Evolutionary conservation across 2,888 invertebrate species (phyloP).

Genomic region (Aphidius colemani): DNA sequence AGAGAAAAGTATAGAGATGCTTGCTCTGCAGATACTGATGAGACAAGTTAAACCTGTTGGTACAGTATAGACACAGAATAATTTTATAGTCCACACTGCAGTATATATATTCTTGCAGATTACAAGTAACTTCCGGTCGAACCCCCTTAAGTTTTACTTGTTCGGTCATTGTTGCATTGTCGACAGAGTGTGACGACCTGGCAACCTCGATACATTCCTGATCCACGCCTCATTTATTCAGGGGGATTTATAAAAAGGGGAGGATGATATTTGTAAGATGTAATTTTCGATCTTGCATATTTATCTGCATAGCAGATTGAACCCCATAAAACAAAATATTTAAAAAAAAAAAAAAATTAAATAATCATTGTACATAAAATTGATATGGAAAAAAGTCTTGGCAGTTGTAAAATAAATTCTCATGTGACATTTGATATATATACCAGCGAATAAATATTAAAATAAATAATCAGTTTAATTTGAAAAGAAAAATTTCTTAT

Average conservation of each 20-base stretch:
- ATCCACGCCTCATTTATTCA: conserved; percentile 15
- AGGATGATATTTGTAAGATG: conserved; percentile 27
- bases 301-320: not conserved
- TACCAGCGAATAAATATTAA: no score
- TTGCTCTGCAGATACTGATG: conserved; percentile 2
- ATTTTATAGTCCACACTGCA: no score
- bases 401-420: no score
- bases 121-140: conserved; percentile 41
- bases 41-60: conserved; percentile 21
- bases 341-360: no score
- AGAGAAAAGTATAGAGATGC: not conserved
- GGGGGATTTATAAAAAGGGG: not conserved
- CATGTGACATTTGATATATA: no score
- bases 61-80: conserved; percentile 26
- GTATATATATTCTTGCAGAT: conserved; percentile 33
- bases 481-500: no score
- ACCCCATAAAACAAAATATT: no score
- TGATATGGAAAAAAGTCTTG: no score
- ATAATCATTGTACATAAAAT: no score
- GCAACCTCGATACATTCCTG: conserved; percentile 49
- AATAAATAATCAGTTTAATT: no score
- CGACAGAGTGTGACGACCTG: conserved; percentile 53
- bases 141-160: conserved; percentile 30
- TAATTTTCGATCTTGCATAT: conserved; percentile 27
- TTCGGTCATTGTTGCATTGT: conserved; percentile 51